Evolutionary conservation across 1,140 invertebrate species (phyloP), one percentile per base, ranked within the genome.

Genomic region (Pogonognathellus flavescens): DNA sequence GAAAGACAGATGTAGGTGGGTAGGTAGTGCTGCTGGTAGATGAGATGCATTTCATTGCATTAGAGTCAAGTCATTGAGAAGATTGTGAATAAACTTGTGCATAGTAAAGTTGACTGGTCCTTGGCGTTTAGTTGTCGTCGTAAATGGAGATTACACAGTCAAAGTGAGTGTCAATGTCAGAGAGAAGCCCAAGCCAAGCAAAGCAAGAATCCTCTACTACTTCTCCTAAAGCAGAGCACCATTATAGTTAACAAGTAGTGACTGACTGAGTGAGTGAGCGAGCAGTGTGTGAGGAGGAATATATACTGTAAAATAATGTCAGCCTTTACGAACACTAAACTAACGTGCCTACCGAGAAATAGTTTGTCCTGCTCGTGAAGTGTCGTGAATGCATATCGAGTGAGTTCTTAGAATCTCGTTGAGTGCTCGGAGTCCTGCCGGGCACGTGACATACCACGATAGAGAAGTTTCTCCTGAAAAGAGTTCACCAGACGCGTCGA

Each of bases 401-500:
- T 76, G 41, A 76, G 70, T 76, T 82, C 80, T 66, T 60, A 81
- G 80, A 85, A 82, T 80, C 49, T 85, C 84, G 70, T 85, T 82
- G 60, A 81, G 72, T 62, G 41, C 72, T 57, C 70, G 52, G 84
- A 85, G 84, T 82, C 84, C 76, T 82, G 80, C 60, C 25, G 80
- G 84, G 60, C 57, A 85, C 84, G 80, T 85, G 80, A 82, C 80
- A 85, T 82, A 82, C 70, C 70, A 76, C 57, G 84, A 85, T 82
- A 85, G 72, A 85, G 84, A 82, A 85, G 84, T 81, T 82, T 85
- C 70, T 81, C 66, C 83, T 84, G 66, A 80, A 84, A 84, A 84
- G 83, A 84, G 83, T 80, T 84, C 70, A 76, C 70, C 49, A 76
- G 70, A 49, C 70, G 70, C 31, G 13, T 76, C 31, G 70, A 76